phyloP scores from a whole-genome alignment of 1,140 invertebrate species.

The Copidosoma floridanum region DNA sequence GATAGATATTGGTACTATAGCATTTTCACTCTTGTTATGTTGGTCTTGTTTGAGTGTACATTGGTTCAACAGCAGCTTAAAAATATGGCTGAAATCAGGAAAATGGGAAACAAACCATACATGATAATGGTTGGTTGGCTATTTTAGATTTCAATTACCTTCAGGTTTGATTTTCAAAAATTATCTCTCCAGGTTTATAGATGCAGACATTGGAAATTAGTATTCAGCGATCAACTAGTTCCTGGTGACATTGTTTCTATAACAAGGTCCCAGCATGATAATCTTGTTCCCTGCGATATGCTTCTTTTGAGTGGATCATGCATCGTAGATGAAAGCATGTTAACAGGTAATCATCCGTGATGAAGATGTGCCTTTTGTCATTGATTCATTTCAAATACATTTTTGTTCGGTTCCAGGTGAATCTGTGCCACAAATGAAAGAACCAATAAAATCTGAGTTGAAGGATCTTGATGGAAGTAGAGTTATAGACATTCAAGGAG shows the following conservation, averaged over 20 bases:
- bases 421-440: constrained; percentile 99
- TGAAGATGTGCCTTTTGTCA: too few species aligned
- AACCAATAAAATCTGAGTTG: too few species aligned
- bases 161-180: constrained; percentile 2
- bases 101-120: constrained; percentile 99
- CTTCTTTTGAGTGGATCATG: constrained; percentile 90
- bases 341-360: constrained; percentile 70
- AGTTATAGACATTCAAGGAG: constrained; percentile 79
- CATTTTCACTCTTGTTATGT: constrained; percentile 95
- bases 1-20: constrained; percentile 99
- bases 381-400: not conserved
- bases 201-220: constrained; percentile 86
- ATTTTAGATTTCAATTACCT: not conserved
- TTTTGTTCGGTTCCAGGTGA: constrained; percentile 61
- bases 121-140: constrained; percentile 67
- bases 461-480: constrained; percentile 69
- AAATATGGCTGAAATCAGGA: constrained; percentile 99
- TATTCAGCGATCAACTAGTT: constrained; percentile 84
- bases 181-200: constrained; percentile 75
- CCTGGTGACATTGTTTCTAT: constrained; percentile 98
- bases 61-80: constrained; percentile 96
- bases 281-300: constrained; percentile 95
- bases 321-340: constrained; percentile 97
- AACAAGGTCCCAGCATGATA: constrained; percentile 83
- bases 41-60: constrained; percentile 97